These are phyloP conservation scores for Onychomys arenicola DNA, from an alignment of 2,797 vertebrate genomes.

Conservation along the genomic window DNA sequence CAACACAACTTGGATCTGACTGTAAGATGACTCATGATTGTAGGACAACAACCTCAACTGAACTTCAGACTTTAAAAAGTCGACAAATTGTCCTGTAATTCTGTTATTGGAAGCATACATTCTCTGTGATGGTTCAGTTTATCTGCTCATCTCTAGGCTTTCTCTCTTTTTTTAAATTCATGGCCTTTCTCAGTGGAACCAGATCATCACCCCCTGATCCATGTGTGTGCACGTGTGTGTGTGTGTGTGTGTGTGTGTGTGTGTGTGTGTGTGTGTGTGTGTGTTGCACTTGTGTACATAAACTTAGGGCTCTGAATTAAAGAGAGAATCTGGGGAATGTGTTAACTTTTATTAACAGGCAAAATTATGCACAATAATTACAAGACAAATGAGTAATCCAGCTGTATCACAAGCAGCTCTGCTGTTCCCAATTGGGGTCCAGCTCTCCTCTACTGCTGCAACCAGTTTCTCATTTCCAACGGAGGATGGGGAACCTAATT, in stretches of 20 bases:
- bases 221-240: neutral
- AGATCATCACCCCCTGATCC: neutral
- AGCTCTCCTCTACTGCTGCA: too few species aligned
- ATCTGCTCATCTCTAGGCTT: neutral
- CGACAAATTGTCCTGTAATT: slow-evolving; percentile 53
- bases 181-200: neutral
- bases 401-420: too few species aligned
- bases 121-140: slow-evolving; percentile 34
- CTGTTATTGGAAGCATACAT: slow-evolving; percentile 49
- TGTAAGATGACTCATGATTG: slow-evolving; percentile 69
- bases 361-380: too few species aligned
- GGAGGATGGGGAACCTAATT: too few species aligned
- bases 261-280: neutral
- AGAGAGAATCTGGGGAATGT: too few species aligned
- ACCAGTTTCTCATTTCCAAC: too few species aligned
- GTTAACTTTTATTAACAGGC: too few species aligned
- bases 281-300: neutral
- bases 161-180: neutral
- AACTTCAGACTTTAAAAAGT: slow-evolving; percentile 72
- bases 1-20: slow-evolving; percentile 72
- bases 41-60: slow-evolving; percentile 35
- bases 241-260: neutral
- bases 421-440: too few species aligned
- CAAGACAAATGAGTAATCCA: too few species aligned
- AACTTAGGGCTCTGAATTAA: neutral